These are phyloP conservation scores for Diachrysia chrysitis DNA, from an alignment of 2,888 invertebrate species.

Conservation along the genomic window DNA sequence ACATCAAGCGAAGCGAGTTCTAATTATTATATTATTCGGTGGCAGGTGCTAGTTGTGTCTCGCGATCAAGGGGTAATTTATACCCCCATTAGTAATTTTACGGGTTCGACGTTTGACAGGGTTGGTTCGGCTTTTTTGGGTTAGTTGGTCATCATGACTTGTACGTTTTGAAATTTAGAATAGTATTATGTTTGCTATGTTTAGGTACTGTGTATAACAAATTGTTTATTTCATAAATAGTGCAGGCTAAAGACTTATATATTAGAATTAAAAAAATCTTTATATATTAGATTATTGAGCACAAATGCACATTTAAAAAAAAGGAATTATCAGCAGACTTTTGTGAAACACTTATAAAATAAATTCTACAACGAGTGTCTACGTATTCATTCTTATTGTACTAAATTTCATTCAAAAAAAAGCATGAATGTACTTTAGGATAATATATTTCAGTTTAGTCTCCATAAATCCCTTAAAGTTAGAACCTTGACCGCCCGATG, in stretches of 20 bases:
- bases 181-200: too few relatives aligned
- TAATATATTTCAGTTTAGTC: neutral
- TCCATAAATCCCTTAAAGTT: constrained; percentile 66
- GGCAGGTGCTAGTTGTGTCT: constrained; percentile 73
- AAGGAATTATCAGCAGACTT: too few relatives aligned
- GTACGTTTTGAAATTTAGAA: constrained; percentile 30
- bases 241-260: too few relatives aligned
- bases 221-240: too few relatives aligned
- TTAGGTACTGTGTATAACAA: too few relatives aligned
- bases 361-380: too few relatives aligned
- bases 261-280: too few relatives aligned
- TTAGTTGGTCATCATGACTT: constrained; percentile 53
- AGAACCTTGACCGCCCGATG: constrained; percentile 74
- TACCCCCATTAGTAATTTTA: constrained; percentile 79
- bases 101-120: constrained; percentile 68
- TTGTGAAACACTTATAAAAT: too few relatives aligned
- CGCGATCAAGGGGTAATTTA: constrained; percentile 73
- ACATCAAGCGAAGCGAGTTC: constrained; percentile 48
- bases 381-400: too few relatives aligned
- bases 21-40: constrained; percentile 69
- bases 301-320: too few relatives aligned
- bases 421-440: neutral
- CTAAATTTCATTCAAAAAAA: neutral
- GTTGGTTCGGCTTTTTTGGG: constrained; percentile 59
- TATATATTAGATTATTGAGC: too few relatives aligned